These are phyloP conservation scores for Aphelenchoides fujianensis DNA, from an alignment of 1,140 invertebrate species.

Conservation along the genomic window DNA sequence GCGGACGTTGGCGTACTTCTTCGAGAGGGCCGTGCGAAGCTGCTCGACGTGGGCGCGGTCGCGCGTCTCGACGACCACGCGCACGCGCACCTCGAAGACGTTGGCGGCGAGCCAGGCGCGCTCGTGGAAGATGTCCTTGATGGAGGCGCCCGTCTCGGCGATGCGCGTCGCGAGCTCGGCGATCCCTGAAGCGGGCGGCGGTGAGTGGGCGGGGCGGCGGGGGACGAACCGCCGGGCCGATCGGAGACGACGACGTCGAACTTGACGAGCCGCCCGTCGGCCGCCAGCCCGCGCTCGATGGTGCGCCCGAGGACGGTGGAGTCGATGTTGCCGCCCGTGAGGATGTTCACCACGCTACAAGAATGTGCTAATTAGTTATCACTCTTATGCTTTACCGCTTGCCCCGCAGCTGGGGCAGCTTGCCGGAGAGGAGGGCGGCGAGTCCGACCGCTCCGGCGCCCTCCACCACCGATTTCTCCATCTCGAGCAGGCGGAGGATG, in stretches of 20 bases:
- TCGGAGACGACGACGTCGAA: conserved; percentile 82
- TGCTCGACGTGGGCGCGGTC: conserved; percentile 71
- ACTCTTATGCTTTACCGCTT: conserved; percentile 79
- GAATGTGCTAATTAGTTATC: neutral
- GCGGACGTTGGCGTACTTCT: conserved; percentile 50
- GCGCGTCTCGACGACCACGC: conserved; percentile 79
- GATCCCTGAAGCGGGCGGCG: conserved; percentile 74
- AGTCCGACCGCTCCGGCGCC: conserved; percentile 82
- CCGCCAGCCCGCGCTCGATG: conserved; percentile 81
- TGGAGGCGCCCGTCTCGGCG: conserved; percentile 76
- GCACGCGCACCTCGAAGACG: conserved; percentile 72
- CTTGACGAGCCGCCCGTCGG: conserved; percentile 79
- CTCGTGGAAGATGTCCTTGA: conserved; percentile 90
- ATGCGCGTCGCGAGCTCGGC: conserved; percentile 77
- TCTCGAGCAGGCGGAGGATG: conserved; percentile 78
- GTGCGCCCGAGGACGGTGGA: conserved; percentile 82
- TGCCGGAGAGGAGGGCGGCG: conserved; percentile 78
- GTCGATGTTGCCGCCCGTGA: conserved; percentile 89
- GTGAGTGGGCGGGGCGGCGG: conserved; percentile 66
- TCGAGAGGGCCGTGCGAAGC: conserved; percentile 37
- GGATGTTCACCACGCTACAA: conserved; percentile 74
- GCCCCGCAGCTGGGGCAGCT: conserved; percentile 76
- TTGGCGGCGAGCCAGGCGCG: conserved; percentile 83
- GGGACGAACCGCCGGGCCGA: conserved; percentile 70
- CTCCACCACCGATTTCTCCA: conserved; percentile 83